These are phyloP conservation scores for Pycnonotus jocosus DNA, from an alignment of 2,113 vertebrate genomes.

Conservation along the genomic window DNA sequence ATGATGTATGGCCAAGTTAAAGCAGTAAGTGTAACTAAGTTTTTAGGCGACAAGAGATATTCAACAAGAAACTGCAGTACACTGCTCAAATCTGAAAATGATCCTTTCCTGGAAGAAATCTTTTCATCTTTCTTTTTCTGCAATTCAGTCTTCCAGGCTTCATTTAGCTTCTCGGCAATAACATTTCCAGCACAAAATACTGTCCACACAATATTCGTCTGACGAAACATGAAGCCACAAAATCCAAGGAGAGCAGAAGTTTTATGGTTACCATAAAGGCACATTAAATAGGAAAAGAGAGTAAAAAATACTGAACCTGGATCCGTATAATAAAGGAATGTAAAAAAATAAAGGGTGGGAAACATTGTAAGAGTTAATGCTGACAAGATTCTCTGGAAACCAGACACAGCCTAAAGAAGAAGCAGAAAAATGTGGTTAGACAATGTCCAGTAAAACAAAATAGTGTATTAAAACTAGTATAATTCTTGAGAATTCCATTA, in stretches of 20 bases:
- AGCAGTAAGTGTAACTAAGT: slow-evolving; percentile 66
- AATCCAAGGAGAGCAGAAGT: slow-evolving; percentile 86
- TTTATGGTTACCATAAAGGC: slow-evolving; percentile 89
- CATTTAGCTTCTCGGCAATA: slow-evolving; percentile 81
- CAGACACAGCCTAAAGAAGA: slow-evolving; percentile 72
- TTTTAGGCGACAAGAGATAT: slow-evolving; percentile 68
- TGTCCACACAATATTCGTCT: slow-evolving; percentile 94
- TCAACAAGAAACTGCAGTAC: slow-evolving; percentile 72
- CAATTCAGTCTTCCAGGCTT: slow-evolving; percentile 82
- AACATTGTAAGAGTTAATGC: slow-evolving; percentile 85
- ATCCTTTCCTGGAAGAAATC: slow-evolving; percentile 63
- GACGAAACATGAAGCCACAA: slow-evolving; percentile 91
- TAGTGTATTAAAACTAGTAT: not conserved
- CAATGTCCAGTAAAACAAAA: not conserved
- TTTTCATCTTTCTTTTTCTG: slow-evolving; percentile 87
- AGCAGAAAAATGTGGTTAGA: slow-evolving; percentile 32
- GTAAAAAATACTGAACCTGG: slow-evolving; percentile 92
- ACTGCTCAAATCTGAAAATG: slow-evolving; percentile 68
- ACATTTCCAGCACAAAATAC: slow-evolving; percentile 87
- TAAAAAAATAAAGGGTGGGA: slow-evolving; percentile 95
- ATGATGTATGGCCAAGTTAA: slow-evolving; percentile 83
- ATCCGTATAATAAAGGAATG: slow-evolving; percentile 97
- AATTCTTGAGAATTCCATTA: not conserved
- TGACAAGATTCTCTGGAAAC: slow-evolving; percentile 81
- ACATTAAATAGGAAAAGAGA: slow-evolving; percentile 95